These are phyloP conservation scores for Pedicia rivosa DNA, from an alignment of 2,888 invertebrate genomes.

Conservation along the genomic window DNA sequence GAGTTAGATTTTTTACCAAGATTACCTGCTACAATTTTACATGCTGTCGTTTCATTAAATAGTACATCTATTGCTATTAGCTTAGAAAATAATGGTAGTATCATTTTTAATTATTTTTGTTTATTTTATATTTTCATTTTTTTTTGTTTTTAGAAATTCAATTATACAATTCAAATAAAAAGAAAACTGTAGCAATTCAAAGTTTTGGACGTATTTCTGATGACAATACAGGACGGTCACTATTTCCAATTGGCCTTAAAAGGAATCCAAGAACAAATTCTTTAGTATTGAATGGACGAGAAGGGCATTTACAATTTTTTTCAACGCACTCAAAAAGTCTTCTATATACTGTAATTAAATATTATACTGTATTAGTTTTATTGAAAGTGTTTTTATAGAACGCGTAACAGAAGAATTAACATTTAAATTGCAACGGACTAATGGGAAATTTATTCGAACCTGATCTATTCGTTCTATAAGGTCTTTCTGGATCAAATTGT, in stretches of 20 bases:
- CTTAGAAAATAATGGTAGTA: constrained; percentile 48
- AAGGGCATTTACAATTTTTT: constrained; percentile 62
- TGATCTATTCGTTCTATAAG: constrained; percentile 6
- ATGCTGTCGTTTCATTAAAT: constrained; percentile 42
- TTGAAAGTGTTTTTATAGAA: not conserved
- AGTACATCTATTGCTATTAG: constrained; percentile 47
- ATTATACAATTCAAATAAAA: constrained; percentile 36
- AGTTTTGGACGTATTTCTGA: constrained; percentile 45
- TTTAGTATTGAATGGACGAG: constrained; percentile 52
- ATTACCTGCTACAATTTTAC: constrained; percentile 46
- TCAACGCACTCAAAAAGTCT: constrained; percentile 44
- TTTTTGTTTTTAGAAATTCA: constrained; percentile 28
- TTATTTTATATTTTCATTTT: constrained; percentile 5
- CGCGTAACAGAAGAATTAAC: not conserved
- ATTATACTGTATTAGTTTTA: not conserved
- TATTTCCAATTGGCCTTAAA: constrained; percentile 28
- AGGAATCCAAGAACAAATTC: constrained; percentile 46
- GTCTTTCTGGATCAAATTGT: constrained; percentile 6
- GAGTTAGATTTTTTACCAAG: constrained; percentile 46
- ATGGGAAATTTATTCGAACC: constrained; percentile 1
- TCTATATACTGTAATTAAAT: constrained; percentile 47
- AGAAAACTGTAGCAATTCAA: constrained; percentile 42
- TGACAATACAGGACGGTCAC: constrained; percentile 30
- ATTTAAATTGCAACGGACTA: not conserved
- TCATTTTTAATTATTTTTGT: not conserved